phyloP scores from a whole-genome alignment of 1,140 invertebrate genomes.

The Drosophila quadrilineata region DNA sequence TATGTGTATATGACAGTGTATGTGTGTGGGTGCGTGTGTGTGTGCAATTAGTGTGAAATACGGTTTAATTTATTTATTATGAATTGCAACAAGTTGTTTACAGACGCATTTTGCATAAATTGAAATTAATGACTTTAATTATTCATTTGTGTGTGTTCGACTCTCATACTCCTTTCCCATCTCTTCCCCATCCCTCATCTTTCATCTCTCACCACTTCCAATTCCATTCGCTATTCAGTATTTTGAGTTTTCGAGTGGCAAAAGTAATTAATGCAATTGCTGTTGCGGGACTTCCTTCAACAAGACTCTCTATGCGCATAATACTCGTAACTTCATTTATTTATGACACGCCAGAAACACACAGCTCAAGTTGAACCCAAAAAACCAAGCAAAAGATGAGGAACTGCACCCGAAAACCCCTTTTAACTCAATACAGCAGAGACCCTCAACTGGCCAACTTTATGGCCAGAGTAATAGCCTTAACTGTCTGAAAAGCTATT shows the following conservation, averaged over 20 bases:
- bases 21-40: conserved; percentile 45
- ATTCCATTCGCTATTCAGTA: conserved; percentile 3
- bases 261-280: conserved; percentile 79
- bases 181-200: too few relatives aligned
- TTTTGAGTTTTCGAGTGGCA: conserved; percentile 37
- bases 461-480: conserved; percentile 42
- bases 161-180: neutral
- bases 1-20: neutral
- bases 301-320: conserved; percentile 61
- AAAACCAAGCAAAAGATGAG: neutral
- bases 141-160: conserved; percentile 56
- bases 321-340: conserved; percentile 73
- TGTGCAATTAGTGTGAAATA: conserved; percentile 79
- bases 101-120: conserved; percentile 80
- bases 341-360: conserved; percentile 68
- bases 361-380: neutral
- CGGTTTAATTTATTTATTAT: conserved; percentile 80
- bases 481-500: conserved; percentile 15
- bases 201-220: too few relatives aligned
- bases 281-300: conserved; percentile 63
- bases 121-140: conserved; percentile 80
- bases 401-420: neutral
- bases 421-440: neutral
- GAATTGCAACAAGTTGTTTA: conserved; percentile 80
- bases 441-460: too few relatives aligned